phyloP scores from a whole-genome alignment of 30 jellyfish, hydroid and myxozoan species.

The Hydractinia echinata region DNA sequence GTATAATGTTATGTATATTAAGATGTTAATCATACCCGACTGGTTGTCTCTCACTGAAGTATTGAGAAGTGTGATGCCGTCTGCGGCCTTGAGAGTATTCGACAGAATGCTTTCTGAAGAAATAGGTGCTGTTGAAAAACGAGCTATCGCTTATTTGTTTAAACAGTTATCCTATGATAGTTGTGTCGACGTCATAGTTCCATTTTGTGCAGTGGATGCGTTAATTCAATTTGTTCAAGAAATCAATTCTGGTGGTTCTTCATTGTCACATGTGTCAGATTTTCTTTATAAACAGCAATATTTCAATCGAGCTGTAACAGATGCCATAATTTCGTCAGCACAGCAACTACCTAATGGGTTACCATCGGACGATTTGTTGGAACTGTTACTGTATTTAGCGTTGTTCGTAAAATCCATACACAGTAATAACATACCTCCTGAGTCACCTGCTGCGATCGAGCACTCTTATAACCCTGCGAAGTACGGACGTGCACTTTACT shows the following conservation, averaged over 20 bases:
- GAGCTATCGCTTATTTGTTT: background rate
- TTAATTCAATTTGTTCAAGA: no score
- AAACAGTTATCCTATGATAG: no score
- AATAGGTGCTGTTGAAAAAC: background rate
- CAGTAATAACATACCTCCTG: background rate
- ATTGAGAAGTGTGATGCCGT: no score
- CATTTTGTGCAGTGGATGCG: no score
- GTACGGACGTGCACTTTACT: conserved; percentile 5
- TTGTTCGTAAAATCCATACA: conserved; percentile 5
- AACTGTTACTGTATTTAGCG: background rate
- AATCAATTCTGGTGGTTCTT: no score
- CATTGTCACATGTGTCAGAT: no score
- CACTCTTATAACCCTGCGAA: conserved; percentile 14
- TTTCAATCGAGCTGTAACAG: background rate
- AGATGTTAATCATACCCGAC: no score
- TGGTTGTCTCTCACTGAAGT: no score
- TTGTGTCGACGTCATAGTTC: no score
- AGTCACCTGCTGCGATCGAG: background rate
- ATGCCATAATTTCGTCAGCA: background rate
- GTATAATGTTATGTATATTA: no score
- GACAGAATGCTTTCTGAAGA: background rate
- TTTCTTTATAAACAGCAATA: background rate
- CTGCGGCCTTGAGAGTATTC: background rate
- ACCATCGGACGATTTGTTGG: background rate
- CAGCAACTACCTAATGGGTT: background rate